phyloP scores from a whole-genome alignment of 2,888 invertebrate species.

The Hydrotaea cyrtoneurina region DNA sequence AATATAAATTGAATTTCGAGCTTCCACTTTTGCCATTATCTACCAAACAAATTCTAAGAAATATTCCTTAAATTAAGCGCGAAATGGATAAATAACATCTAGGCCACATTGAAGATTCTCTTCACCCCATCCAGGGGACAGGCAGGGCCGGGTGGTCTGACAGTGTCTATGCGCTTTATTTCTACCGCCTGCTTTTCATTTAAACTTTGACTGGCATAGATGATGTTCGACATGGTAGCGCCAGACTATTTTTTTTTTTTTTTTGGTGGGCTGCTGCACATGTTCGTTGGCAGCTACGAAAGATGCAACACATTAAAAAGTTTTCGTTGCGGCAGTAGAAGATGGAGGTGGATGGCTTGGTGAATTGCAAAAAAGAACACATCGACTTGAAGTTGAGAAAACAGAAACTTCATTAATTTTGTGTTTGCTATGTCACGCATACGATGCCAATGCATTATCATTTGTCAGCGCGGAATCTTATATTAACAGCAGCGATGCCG shows the following conservation, averaged over 20 bases:
- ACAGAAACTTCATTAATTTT: conserved; percentile 64
- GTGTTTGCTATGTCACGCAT: conserved; percentile 57
- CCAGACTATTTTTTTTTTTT: neutral
- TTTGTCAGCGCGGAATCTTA: conserved; percentile 60
- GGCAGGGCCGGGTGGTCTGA: too few species aligned
- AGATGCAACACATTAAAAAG: conserved; percentile 62
- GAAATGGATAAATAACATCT: conserved; percentile 34
- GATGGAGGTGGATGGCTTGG: neutral
- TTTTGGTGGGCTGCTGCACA: neutral
- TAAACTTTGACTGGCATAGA: conserved; percentile 57
- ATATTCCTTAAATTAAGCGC: conserved; percentile 49
- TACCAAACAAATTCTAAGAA: conserved; percentile 4
- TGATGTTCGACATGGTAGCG: conserved; percentile 1
- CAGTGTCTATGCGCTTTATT: neutral
- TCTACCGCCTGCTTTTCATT: conserved; percentile 28
- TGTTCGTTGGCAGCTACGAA: neutral
- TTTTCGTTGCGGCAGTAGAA: conserved; percentile 22
- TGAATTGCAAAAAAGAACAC: conserved; percentile 35
- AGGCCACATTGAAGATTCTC: conserved; percentile 39
- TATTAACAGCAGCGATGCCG: conserved; percentile 56
- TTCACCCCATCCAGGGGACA: conserved; percentile 17
- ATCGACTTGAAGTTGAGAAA: conserved; percentile 46
- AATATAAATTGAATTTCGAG: neutral
- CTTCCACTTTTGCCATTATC: neutral
- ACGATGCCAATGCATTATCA: conserved; percentile 53